These are phyloP conservation scores for Agrochola macilenta DNA, from an alignment of 2,888 invertebrate genomes.

Conservation along the genomic window DNA sequence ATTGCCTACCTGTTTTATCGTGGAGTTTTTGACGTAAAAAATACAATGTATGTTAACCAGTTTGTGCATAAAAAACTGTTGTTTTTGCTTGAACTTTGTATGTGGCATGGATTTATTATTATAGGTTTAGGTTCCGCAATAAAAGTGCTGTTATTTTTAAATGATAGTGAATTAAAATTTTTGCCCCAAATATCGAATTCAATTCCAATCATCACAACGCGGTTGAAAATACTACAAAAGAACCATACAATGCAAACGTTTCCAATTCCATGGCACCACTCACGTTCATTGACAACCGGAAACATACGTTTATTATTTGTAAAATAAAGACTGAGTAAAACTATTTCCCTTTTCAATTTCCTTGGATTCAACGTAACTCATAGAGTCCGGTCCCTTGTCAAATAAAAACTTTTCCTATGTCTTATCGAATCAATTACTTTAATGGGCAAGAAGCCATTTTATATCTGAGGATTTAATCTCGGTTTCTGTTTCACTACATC, in stretches of 20 bases:
- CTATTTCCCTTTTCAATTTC: slow-evolving; percentile 83
- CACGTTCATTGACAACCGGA: slow-evolving; percentile 35
- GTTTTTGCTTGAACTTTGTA: slow-evolving; percentile 32
- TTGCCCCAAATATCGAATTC: background rate
- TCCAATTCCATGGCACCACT: slow-evolving; percentile 21
- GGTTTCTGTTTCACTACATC: slow-evolving; percentile 67
- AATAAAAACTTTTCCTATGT: slow-evolving; percentile 87
- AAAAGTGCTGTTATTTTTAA: background rate
- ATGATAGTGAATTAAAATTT: background rate
- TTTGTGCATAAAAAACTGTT: slow-evolving; percentile 5
- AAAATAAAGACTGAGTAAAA: slow-evolving; percentile 80
- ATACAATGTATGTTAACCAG: slow-evolving; percentile 36
- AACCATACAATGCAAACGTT: background rate
- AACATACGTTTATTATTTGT: slow-evolving; percentile 72
- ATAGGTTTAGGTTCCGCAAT: background rate
- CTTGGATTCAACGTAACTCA: slow-evolving; percentile 82
- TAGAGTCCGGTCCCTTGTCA: slow-evolving; percentile 86
- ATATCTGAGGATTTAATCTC: slow-evolving; percentile 74
- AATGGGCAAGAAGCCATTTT: slow-evolving; percentile 81
- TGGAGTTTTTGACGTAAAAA: slow-evolving; percentile 39
- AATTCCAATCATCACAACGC: background rate
- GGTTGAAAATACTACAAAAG: background rate
- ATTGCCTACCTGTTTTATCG: slow-evolving; percentile 39
- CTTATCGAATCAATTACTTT: slow-evolving; percentile 88
- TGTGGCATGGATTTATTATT: background rate